These are phyloP conservation scores for Marronus borbonicus DNA, from an alignment of 2,888 invertebrate species.

Conservation along the genomic window DNA sequence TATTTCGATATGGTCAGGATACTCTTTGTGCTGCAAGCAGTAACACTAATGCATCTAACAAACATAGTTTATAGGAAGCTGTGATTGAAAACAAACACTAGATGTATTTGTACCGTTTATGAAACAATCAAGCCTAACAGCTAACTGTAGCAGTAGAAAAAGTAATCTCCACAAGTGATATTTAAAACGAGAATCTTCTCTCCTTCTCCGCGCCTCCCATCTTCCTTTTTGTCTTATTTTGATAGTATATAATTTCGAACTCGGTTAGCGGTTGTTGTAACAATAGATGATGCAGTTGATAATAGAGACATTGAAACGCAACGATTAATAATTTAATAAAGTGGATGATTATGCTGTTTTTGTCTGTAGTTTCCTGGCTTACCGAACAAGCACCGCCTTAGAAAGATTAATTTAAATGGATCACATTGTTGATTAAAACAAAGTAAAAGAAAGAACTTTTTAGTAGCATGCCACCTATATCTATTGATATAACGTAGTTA, in stretches of 20 bases:
- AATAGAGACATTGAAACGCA: slow-evolving; percentile 52
- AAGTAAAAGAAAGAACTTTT: not conserved
- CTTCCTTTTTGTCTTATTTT: slow-evolving; percentile 42
- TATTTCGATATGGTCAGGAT: too few species aligned
- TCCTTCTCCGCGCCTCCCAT: not conserved
- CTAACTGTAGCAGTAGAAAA: slow-evolving; percentile 37
- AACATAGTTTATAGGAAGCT: not conserved
- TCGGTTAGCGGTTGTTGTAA: slow-evolving; percentile 49
- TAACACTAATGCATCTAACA: too few species aligned
- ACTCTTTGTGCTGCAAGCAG: too few species aligned
- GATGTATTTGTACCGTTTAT: slow-evolving; percentile 20
- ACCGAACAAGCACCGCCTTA: slow-evolving; percentile 27
- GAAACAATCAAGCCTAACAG: slow-evolving; percentile 21
- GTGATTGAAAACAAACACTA: not conserved
- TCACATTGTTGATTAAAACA: slow-evolving; percentile 25
- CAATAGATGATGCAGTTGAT: slow-evolving; percentile 50
- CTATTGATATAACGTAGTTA: not conserved
- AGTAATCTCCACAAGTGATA: slow-evolving; percentile 33
- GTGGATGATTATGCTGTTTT: slow-evolving; percentile 49
- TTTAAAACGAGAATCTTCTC: slow-evolving; percentile 36
- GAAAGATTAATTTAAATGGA: slow-evolving; percentile 34
- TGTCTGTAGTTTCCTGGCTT: slow-evolving; percentile 44
- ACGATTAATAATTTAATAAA: slow-evolving; percentile 52
- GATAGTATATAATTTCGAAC: slow-evolving; percentile 48
- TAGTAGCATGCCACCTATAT: not conserved